Conservation (phyloP, 2,888 invertebrate genomes). For the Ptycholaimellus sp. region DNA sequence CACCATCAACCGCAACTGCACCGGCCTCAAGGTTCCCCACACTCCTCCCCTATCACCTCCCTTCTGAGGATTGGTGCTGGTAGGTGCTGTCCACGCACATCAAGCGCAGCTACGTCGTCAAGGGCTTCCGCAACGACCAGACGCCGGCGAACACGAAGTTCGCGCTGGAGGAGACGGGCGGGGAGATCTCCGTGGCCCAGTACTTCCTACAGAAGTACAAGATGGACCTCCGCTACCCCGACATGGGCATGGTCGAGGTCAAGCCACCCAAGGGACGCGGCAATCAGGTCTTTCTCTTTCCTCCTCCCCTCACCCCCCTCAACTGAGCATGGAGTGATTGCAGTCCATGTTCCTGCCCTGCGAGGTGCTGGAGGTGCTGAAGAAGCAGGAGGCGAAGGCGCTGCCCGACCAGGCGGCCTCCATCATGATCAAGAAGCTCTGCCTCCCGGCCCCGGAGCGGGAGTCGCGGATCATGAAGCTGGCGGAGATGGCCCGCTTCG, state of each 20-base stretch:
- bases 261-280: not conserved
- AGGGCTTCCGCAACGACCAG: too few species aligned
- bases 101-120: too few species aligned
- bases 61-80: too few species aligned
- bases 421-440: slow-evolving; percentile 99
- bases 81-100: too few species aligned
- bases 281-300: too few species aligned
- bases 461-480: slow-evolving; percentile 95
- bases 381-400: slow-evolving; percentile 97
- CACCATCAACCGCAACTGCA: slow-evolving; percentile 98
- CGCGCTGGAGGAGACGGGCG: slow-evolving; percentile 85
- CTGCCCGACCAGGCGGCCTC: slow-evolving; percentile 99
- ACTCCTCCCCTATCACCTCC: too few species aligned
- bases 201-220: slow-evolving; percentile 98
- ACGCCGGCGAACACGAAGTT: too few species aligned
- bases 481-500: slow-evolving; percentile 82
- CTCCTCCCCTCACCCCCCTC: too few species aligned
- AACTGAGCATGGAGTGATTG: slow-evolving; percentile 36
- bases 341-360: slow-evolving; percentile 97
- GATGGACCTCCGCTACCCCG: slow-evolving; percentile 39
- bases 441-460: slow-evolving; percentile 64
- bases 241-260: slow-evolving; percentile 79
- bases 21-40: slow-evolving; percentile 55
- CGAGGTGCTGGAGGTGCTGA: slow-evolving; percentile 96
- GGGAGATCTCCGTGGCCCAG: slow-evolving; percentile 98